Base-by-base conservation (phyloP, 2,113 vertebrate genomes). In the Triplophysa tibetana region DNA sequence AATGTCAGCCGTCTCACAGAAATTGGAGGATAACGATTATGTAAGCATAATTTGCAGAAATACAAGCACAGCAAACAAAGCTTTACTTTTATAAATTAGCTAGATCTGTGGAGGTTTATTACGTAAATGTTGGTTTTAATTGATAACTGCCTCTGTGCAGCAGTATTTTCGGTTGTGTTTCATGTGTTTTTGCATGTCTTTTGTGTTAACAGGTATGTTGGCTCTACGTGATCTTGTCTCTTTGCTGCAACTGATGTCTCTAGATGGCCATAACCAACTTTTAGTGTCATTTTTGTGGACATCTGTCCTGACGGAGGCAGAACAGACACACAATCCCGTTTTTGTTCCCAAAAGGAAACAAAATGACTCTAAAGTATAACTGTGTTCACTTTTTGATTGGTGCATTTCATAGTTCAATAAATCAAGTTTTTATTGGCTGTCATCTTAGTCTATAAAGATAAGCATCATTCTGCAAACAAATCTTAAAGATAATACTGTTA, bases 361-460 rank as follows among this genome's bases (percentile, higher is more conserved):
- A 54, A 19, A 17, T 5, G 16, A 54, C 50, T 54, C 9, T 13
- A 9, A 70, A 4, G 16, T 19, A 9, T 2, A 70, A 33, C 68
- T 54, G 24, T 52, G 48, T 33, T 56, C 19, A n/a, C 26, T 21
- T 29, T 58, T 60, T 58, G 19, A 23, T 73, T 38, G 8, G 2
- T 21, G 17, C 13, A 19, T 41, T 41, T 26, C 58, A 41, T 43
- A 56, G 70, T 24, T 60, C 8, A 73, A 60, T 23, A 19, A 38
- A 33, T 33, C 13, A 48, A 41, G 23, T 38, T 61, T 74, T 74
- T 61, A 73, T 13, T 61, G 13, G 2, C 70, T 45, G 62, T 45
- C 14, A 60, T 62, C n/a, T 75, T 21, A n/a, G 38, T 43, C 9
- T 58, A 75, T 75, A 75, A 75, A 75, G 58, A 75, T 78, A 61